phyloP scores from a whole-genome alignment of 2,888 invertebrate species.

The Vanessa cardui region DNA sequence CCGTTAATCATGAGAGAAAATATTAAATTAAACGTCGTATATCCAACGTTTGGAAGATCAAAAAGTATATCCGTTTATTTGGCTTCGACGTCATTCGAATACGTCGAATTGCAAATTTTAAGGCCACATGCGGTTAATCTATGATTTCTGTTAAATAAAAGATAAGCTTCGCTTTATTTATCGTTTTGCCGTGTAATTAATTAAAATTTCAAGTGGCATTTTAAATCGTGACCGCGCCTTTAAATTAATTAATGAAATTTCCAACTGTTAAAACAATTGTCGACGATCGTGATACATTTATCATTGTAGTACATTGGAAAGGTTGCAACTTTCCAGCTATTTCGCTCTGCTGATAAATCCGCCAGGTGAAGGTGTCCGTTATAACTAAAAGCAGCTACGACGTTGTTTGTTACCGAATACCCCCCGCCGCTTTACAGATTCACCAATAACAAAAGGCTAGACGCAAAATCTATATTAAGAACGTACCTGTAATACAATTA shows the following conservation, averaged over 20 bases:
- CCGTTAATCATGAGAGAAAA: slow-evolving; percentile 12
- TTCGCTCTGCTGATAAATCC: slow-evolving; percentile 38
- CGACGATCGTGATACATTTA: slow-evolving; percentile 45
- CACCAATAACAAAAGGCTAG: slow-evolving; percentile 13
- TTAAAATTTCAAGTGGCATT: slow-evolving; percentile 40
- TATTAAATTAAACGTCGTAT: slow-evolving; percentile 11
- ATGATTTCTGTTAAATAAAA: slow-evolving; percentile 41
- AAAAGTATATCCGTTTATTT: slow-evolving; percentile 7
- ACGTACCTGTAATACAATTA: background rate
- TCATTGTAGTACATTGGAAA: slow-evolving; percentile 44
- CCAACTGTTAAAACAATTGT: slow-evolving; percentile 46
- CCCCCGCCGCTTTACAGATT: slow-evolving; percentile 9
- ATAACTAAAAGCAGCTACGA: slow-evolving; percentile 32
- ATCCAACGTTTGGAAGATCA: background rate
- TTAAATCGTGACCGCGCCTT: slow-evolving; percentile 44
- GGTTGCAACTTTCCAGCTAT: slow-evolving; percentile 42
- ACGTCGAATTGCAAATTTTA: slow-evolving; percentile 37
- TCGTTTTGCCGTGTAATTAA: slow-evolving; percentile 37
- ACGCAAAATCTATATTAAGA: slow-evolving; percentile 1
- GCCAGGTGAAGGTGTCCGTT: slow-evolving; percentile 35
- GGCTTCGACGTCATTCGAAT: slow-evolving; percentile 32
- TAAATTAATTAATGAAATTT: slow-evolving; percentile 47
- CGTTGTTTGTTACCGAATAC: slow-evolving; percentile 21
- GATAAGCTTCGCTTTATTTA: slow-evolving; percentile 40
- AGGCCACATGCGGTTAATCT: slow-evolving; percentile 29